Base-by-base conservation (phyloP, 1,140 invertebrate genomes). In the Lethocerus indicus region DNA sequence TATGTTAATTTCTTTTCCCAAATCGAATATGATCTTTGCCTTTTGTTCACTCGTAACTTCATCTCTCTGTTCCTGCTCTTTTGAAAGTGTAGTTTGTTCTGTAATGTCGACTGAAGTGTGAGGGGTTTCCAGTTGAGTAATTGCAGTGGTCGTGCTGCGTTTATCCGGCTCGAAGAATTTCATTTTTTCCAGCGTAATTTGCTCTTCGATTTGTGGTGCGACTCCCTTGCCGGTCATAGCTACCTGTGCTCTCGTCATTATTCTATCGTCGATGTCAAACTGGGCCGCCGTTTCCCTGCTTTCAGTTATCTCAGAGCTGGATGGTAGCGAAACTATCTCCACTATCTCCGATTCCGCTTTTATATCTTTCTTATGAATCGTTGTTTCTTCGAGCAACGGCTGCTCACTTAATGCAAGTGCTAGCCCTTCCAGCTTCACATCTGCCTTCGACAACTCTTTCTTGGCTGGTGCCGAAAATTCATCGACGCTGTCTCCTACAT, bases 341-440 rank as follows among this genome's bases (percentile, higher is more conserved):
- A 23, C 50, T 24, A 40, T 44, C 23, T 51, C 50, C 7, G 32
- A 14, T 39, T 47, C 41, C 26, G 18, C 13, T 25, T 44, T 35
- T 40, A 29, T 29, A 23, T n/a, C 23, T 54, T 24, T 29, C 6
- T 47, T 20, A 9, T 41, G 45, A 23, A 23, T 24, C n/a, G 50
- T 35, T 27, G 13, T 32, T n/a, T 53, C 46, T 35, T 41, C 36
- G 14, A 32, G 16, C 27, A 26, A 16, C 16, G 42, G 40, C 21
- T n/a, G n/a, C 50, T 55, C 54, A 24, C 32, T 42, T 29, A 49
- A 7, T 3, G 51, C 35, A 7, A 49, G 25, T 27, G 21, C 45
- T n/a, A 40, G 36, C 16, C 46, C 47, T 26, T 47, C 42, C 24
- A 55, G 12, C 20, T 52, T 24, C 13, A 51, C 35, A 23, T 53